Percentiles rank a stretch among this genome's conserved stretches.
Conservation (phyloP, 37 sponge, comb jelly and placozoan genomes). For the Tethya wilhelma region DNA sequence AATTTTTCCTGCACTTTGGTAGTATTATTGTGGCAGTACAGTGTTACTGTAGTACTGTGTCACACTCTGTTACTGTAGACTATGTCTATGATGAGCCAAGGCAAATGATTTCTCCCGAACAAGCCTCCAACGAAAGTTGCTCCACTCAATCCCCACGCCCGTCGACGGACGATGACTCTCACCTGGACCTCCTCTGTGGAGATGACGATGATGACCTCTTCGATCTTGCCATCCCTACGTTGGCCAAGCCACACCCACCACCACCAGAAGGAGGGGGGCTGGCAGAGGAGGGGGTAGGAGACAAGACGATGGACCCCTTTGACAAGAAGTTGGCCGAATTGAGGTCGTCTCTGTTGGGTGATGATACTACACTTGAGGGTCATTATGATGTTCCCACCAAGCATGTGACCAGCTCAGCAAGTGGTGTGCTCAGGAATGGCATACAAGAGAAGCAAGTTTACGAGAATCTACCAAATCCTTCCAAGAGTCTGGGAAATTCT, state of each 20-base stretch:
- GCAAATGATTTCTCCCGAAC: too few relatives aligned
- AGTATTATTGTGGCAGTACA: too few relatives aligned
- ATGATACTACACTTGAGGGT: background rate
- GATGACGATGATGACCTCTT: conserved; percentile 32
- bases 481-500: too few relatives aligned
- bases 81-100: background rate
- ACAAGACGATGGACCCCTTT: background rate
- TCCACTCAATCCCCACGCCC: background rate
- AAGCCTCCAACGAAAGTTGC: background rate
- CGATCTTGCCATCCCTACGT: background rate
- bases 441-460: background rate
- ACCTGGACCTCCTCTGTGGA: conserved; percentile 22
- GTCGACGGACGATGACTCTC: background rate
- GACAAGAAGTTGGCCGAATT: conserved; percentile 11
- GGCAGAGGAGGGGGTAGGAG: background rate
- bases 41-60: too few relatives aligned
- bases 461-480: too few relatives aligned
- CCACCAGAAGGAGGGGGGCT: background rate
- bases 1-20: background rate
- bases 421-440: background rate
- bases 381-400: background rate
- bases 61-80: too few relatives aligned
- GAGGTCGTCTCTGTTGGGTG: background rate
- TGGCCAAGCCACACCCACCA: background rate
- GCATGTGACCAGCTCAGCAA: too few relatives aligned